phyloP scores from a whole-genome alignment of 2,797 vertebrate species.

The Mycteria americana region DNA sequence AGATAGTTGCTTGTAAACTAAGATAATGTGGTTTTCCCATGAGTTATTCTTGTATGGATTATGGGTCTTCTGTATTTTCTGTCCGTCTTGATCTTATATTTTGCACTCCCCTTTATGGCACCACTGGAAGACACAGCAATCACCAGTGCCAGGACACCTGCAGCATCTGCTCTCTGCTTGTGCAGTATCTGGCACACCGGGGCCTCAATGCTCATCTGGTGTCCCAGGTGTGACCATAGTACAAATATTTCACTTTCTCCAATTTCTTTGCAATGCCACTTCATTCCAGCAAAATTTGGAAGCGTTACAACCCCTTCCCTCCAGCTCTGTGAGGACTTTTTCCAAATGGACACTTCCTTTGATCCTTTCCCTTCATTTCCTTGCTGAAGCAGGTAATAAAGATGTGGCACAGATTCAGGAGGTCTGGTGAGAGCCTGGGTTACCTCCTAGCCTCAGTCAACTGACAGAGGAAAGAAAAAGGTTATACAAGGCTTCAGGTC shows the following conservation, averaged over 20 bases:
- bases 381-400: not conserved
- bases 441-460: not conserved
- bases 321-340: not conserved
- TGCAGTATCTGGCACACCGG: not conserved
- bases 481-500: not conserved
- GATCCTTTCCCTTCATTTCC: not conserved
- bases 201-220: not conserved
- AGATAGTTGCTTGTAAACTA: conserved; percentile 36
- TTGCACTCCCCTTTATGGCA: not conserved
- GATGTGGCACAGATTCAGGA: not conserved
- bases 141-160: not conserved
- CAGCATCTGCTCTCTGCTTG: not conserved
- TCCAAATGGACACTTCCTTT: not conserved
- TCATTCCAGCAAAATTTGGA: not conserved
- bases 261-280: not conserved
- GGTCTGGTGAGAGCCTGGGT: not conserved
- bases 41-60: not conserved
- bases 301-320: not conserved
- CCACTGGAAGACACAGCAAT: not conserved
- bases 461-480: not conserved
- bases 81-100: not conserved
- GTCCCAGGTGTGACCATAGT: not conserved
- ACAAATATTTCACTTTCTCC: not conserved
- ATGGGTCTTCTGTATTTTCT: not conserved
- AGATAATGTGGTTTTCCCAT: not conserved